A percentile compares a stretch with the other conserved stretches of the same genome.
Evolutionary conservation across 2,113 vertebrate species (phyloP).

Genomic region (Sylvietta virens): DNA sequence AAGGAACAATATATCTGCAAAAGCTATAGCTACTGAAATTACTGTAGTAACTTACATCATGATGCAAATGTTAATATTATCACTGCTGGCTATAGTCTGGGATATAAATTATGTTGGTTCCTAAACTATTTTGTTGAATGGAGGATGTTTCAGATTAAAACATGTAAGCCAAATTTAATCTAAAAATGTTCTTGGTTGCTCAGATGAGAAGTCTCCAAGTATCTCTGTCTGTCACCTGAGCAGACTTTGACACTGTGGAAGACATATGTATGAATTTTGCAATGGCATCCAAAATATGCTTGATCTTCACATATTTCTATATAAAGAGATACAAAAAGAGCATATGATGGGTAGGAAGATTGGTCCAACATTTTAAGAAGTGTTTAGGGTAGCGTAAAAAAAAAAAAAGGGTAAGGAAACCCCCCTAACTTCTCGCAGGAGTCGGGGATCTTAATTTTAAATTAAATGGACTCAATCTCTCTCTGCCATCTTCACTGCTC

Average conservation of each 20-base stretch:
- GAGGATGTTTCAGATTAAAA: background rate
- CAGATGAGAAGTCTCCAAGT: background rate
- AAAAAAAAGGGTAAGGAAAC: background rate
- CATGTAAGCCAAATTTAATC: background rate
- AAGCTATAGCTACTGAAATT: conserved; percentile 35
- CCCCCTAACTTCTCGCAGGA: accelerated
- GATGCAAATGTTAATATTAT: background rate
- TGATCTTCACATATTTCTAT: background rate
- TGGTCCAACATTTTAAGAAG: background rate
- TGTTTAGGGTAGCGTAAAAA: background rate
- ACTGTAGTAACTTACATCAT: background rate
- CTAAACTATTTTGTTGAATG: background rate
- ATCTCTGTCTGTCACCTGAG: background rate
- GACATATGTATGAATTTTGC: background rate
- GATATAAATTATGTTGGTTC: background rate
- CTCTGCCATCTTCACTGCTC: background rate
- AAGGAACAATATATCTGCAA: conserved; percentile 70
- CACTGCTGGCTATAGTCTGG: background rate
- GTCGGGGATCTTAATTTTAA: background rate
- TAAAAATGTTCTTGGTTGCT: background rate
- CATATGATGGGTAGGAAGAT: background rate
- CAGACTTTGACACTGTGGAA: background rate
- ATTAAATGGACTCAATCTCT: background rate
- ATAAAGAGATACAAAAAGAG: background rate
- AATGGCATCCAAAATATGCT: background rate